Evolutionary conservation across 2,797 vertebrate genomes (phyloP).

Genomic region (Crax fasciolata): DNA sequence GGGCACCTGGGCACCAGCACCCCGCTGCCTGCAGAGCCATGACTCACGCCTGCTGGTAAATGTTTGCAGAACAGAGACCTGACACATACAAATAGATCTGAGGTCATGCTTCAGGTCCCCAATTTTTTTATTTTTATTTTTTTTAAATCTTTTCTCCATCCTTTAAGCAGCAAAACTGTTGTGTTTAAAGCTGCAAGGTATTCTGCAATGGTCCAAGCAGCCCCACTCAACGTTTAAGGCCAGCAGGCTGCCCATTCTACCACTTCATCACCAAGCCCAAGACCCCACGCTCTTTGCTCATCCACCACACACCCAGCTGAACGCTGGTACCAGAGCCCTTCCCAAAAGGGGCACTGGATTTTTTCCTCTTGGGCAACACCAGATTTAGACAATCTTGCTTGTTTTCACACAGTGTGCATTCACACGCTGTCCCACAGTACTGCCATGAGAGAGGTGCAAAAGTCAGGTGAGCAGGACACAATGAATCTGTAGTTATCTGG

Average conservation of each 20-base stretch:
- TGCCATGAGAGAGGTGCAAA: fast-evolving
- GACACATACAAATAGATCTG: fast-evolving
- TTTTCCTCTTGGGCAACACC: not conserved
- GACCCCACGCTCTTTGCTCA: fast-evolving
- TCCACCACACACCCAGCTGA: not conserved
- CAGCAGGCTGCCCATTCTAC: not conserved
- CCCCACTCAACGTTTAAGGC: fast-evolving
- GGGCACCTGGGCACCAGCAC: not conserved
- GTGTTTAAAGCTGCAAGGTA: fast-evolving
- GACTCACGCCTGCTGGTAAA: fast-evolving
- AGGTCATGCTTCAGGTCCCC: not conserved
- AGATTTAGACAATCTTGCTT: not conserved
- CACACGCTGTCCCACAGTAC: not conserved
- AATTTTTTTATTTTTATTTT: not conserved
- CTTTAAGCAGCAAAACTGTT: fast-evolving
- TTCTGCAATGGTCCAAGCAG: fast-evolving
- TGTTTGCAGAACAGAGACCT: not conserved
- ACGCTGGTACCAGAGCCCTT: not conserved
- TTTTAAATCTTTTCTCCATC: not conserved
- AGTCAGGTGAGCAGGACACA: not conserved
- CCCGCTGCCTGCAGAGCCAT: fast-evolving
- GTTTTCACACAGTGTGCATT: not conserved
- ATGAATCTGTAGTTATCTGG: not conserved
- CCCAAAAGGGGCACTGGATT: not conserved
- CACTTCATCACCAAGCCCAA: not conserved